phyloP scores from a whole-genome alignment of 2,113 vertebrate genomes.

The Anolis carolinensis region DNA sequence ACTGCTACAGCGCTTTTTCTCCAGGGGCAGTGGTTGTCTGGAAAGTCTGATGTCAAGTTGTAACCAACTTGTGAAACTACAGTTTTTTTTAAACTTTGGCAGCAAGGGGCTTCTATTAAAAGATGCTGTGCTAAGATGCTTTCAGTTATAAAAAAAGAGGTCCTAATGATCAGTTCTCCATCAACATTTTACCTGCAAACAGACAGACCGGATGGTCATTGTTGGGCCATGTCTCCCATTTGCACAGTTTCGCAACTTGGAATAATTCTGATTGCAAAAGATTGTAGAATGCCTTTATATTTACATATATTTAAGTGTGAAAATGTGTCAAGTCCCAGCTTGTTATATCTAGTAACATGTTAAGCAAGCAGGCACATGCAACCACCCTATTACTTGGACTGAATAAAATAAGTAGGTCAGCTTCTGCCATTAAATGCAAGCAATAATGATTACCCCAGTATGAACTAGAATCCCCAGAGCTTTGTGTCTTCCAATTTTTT shows the following conservation, averaged over 20 bases:
- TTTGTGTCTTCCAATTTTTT: conserved; percentile 43
- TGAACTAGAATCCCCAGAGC: background rate
- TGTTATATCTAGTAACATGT: background rate
- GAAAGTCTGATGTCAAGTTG: background rate
- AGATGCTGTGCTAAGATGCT: too few species aligned
- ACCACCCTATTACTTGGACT: background rate
- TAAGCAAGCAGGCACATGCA: background rate
- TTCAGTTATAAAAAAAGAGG: background rate
- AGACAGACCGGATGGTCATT: background rate
- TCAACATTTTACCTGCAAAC: background rate
- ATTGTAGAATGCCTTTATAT: background rate
- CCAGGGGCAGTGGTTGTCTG: background rate
- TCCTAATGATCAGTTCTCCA: background rate
- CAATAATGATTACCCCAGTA: background rate
- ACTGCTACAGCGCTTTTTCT: background rate
- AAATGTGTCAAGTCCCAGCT: background rate
- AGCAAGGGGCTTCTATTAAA: background rate
- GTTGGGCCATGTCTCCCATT: background rate
- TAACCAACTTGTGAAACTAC: background rate
- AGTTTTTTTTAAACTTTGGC: too few species aligned
- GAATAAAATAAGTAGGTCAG: conserved; percentile 30
- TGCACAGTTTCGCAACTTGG: background rate
- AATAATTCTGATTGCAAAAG: background rate
- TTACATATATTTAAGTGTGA: background rate
- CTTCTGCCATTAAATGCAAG: conserved; percentile 9